Evolutionary conservation across 2,888 invertebrate species (phyloP).

Genomic region (Aleiodes leptofemur): DNA sequence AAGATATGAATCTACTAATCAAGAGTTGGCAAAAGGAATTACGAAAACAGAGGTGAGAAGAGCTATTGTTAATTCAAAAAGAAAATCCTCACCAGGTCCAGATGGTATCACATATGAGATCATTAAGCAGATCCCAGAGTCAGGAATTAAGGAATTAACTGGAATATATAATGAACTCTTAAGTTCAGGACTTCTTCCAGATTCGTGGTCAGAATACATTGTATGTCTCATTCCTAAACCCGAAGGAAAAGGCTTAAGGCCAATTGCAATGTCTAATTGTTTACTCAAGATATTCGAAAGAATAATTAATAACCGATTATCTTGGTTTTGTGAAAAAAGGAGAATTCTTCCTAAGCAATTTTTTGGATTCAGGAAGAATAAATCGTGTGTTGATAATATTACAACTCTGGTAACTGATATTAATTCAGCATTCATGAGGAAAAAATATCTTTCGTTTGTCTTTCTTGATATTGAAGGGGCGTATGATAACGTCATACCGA

Average conservation of each 20-base stretch:
- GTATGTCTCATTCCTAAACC: conserved; percentile 31
- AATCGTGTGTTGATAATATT: conserved; percentile 34
- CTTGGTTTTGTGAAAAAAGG: conserved; percentile 22
- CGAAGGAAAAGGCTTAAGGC: conserved; percentile 8
- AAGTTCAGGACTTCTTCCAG: not conserved
- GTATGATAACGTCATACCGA: conserved; percentile 34
- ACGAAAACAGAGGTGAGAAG: too few species aligned
- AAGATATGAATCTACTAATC: too few species aligned
- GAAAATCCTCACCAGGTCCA: too few species aligned
- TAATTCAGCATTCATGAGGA: not conserved
- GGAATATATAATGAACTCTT: not conserved
- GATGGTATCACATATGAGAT: too few species aligned
- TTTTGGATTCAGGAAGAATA: conserved; percentile 30
- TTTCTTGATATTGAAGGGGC: conserved; percentile 44
- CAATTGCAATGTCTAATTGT: conserved; percentile 34
- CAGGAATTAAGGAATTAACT: not conserved
- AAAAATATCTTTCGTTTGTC: not conserved
- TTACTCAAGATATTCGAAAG: conserved; percentile 29
- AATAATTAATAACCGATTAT: conserved; percentile 5
- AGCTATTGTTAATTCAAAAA: too few species aligned
- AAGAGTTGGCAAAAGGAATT: too few species aligned
- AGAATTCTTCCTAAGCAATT: not conserved
- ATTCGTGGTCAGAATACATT: conserved; percentile 6
- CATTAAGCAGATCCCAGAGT: not conserved
- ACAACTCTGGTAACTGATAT: conserved; percentile 13